Base-by-base conservation (phyloP, 1,140 invertebrate species). In the Drosophila kepulauana region DNA sequence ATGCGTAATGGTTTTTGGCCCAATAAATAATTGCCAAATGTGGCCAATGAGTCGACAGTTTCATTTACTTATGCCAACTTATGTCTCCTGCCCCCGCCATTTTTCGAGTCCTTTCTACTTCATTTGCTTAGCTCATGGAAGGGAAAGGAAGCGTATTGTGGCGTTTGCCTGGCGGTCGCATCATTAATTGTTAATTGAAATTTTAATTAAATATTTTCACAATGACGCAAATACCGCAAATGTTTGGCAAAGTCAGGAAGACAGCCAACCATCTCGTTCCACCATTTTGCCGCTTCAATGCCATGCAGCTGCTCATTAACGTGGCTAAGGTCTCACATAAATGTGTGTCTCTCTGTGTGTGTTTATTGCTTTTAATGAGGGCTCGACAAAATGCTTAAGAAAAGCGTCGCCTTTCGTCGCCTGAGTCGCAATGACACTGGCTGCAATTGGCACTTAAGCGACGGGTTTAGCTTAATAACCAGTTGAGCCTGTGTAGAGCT, bases 121-220 rank as follows among this genome's bases (percentile, higher is more conserved):
- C 45, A 65, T 78, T 74, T 62, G 64, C 20, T n/a, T 4, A 16
- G 46, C 15, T 20, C 15, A 8, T 2, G 46, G 3, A 7, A 7
- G 16, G 8, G 46, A 10, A 13, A 33, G 30, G 8, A 65, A 20
- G 28, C 10, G 15, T 11, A 43, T 46, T 48, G 13, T n/a, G 65
- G 5, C 5, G 30, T 5, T 48, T 7, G 48, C 16, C 20, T 64
- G 43, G n/a, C 28, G 56, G 51, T 48, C 71, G 73, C 84, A 63
- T 74, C 84, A 79, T 87, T 82, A 88, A 82, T 88, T 74, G 82
- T 75, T 84, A 80, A 88, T 82, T 84, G 77, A 80, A 88, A 87
- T 84, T 88, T 88, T 87, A 87, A 87, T 87, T 89, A 87, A 87
- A 87, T 88, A 89, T 80, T 88, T 88, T 84, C 66, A 71, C 81